phyloP scores from a whole-genome alignment of 1,140 invertebrate genomes.

The Bombus affinis region DNA sequence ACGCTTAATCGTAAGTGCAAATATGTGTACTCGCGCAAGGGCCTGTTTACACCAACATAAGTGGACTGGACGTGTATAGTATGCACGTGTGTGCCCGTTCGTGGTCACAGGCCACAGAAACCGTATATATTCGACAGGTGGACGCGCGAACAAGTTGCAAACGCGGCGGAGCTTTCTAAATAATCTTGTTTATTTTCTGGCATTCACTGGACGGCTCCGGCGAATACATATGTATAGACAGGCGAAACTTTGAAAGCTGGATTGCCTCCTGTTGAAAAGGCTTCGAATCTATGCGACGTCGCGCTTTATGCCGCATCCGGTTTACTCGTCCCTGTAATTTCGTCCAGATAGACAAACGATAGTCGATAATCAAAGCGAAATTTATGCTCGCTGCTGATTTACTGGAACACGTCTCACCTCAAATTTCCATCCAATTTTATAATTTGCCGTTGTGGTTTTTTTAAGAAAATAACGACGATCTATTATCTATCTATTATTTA shows the following conservation, averaged over 20 bases:
- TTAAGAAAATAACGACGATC: conserved; percentile 54
- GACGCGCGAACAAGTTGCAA: conserved; percentile 32
- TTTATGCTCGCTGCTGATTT: conserved; percentile 25
- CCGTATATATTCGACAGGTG: conserved; percentile 52
- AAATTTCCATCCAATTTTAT: conserved; percentile 36
- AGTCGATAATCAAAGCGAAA: not conserved
- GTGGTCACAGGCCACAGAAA: conserved; percentile 19
- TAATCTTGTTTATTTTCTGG: conserved; percentile 61
- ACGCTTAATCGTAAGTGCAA: conserved; percentile 42
- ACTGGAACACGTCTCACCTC: not conserved
- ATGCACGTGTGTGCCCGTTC: not conserved
- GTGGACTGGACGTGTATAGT: too few relatives aligned
- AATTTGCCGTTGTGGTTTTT: conserved; percentile 15
- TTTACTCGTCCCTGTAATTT: conserved; percentile 33
- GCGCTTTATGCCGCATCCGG: not conserved
- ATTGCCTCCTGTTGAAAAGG: not conserved
- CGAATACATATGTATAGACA: not conserved
- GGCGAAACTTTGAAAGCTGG: conserved; percentile 14
- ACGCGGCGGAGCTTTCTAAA: conserved; percentile 27
- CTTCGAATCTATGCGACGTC: not conserved
- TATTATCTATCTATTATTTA: conserved; percentile 1
- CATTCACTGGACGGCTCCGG: not conserved
- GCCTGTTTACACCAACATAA: conserved; percentile 21
- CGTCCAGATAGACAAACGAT: not conserved
- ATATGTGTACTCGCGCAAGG: conserved; percentile 27